These are phyloP conservation scores for Aspiorhynchus laticeps DNA, from an alignment of 2,113 vertebrate genomes.

Conservation along the genomic window DNA sequence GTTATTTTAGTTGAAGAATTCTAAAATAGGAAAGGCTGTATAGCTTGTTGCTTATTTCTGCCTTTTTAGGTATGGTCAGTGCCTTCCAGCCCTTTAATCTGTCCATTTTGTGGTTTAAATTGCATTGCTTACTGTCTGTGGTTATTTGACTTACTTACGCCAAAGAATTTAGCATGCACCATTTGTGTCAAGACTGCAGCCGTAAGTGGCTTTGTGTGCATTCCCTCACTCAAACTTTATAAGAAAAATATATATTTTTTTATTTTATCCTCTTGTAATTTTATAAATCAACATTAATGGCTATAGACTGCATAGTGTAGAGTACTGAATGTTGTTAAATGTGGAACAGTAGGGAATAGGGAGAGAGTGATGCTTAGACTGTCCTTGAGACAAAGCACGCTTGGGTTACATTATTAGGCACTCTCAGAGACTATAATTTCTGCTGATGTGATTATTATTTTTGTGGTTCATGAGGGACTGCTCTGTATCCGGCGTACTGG, in stretches of 20 bases:
- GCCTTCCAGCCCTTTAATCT: not conserved
- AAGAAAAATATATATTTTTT: not conserved
- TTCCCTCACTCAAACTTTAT: slow-evolving; percentile 5
- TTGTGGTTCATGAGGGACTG: slow-evolving; percentile 50
- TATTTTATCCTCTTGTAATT: slow-evolving; percentile 8
- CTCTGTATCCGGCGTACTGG: slow-evolving; percentile 35
- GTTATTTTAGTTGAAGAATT: slow-evolving; percentile 19
- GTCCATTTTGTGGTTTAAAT: not conserved
- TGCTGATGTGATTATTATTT: slow-evolving; percentile 53
- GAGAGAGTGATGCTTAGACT: slow-evolving; percentile 24
- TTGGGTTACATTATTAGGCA: slow-evolving; percentile 49
- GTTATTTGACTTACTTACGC: not conserved
- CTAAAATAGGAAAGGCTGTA: not conserved
- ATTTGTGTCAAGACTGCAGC: slow-evolving; percentile 9
- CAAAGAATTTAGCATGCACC: not conserved
- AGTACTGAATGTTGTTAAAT: slow-evolving; percentile 34
- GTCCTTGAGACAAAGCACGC: slow-evolving; percentile 48
- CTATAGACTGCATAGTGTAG: slow-evolving; percentile 23
- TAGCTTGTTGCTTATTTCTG: not conserved
- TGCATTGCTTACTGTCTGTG: not conserved
- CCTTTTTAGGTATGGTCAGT: not conserved
- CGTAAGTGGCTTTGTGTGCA: not conserved
- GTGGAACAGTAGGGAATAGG: slow-evolving; percentile 26
- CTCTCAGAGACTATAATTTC: slow-evolving; percentile 30
- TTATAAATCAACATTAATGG: slow-evolving; percentile 25